Percentiles rank a stretch among this genome's conserved stretches.
These are phyloP conservation scores for Rhyacophila brunnea DNA, from an alignment of 1,140 invertebrate genomes.

Conservation along the genomic window DNA sequence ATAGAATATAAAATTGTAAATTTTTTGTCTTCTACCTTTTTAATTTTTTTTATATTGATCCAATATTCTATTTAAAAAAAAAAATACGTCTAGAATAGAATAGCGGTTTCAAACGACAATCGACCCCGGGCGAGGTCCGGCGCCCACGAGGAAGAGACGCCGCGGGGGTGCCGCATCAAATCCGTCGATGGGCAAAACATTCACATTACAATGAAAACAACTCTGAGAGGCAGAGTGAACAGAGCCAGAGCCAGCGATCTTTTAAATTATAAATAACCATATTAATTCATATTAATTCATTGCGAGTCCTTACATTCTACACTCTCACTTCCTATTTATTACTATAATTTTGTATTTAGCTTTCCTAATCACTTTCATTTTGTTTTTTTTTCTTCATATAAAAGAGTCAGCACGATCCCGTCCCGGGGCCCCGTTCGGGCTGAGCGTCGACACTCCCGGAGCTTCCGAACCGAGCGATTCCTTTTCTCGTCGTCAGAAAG, in stretches of 20 bases:
- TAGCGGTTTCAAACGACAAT: too few species aligned
- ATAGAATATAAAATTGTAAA: slow-evolving; percentile 37
- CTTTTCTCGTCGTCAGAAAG: too few species aligned
- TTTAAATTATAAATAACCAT: slow-evolving; percentile 26
- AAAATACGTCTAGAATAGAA: too few species aligned
- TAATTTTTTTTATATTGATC: slow-evolving; percentile 4
- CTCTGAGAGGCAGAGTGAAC: slow-evolving; percentile 1
- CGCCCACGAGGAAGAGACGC: background rate
- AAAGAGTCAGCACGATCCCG: slow-evolving; percentile 11
- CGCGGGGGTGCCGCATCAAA: background rate
- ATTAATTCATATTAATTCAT: slow-evolving; percentile 32
- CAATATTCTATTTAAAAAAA: too few species aligned
- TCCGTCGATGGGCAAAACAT: slow-evolving; percentile 14
- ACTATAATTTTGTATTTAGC: slow-evolving; percentile 22
- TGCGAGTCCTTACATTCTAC: slow-evolving; percentile 29
- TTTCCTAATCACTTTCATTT: slow-evolving; percentile 19
- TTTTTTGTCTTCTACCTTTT: slow-evolving; percentile 29
- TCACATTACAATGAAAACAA: slow-evolving; percentile 32
- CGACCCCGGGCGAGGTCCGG: background rate
- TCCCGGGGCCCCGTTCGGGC: too few species aligned
- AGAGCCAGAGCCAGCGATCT: background rate
- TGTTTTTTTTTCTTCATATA: slow-evolving; percentile 15
- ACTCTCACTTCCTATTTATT: slow-evolving; percentile 25
- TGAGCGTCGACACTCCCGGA: too few species aligned
- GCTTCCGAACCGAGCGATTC: too few species aligned